phyloP scores from a whole-genome alignment of 1,140 invertebrate species.

The Dolichoris vasculosae region DNA sequence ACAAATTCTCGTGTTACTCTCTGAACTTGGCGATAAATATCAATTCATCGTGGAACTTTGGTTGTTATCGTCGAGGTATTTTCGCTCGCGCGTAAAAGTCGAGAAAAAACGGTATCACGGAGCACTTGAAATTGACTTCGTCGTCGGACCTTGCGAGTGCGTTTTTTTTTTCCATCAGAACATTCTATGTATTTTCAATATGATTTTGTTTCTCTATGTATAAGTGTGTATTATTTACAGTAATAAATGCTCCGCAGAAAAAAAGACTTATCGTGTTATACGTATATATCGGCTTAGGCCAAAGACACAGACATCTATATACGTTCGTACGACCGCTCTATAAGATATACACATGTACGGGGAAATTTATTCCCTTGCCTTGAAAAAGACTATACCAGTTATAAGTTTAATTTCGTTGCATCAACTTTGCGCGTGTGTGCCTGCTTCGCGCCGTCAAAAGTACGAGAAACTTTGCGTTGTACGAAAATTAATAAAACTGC shows the following conservation, averaged over 20 bases:
- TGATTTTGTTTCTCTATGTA: slow-evolving; percentile 24
- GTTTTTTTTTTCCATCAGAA: slow-evolving; percentile 52
- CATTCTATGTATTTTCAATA: slow-evolving; percentile 65
- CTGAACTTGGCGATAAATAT: too few relatives aligned
- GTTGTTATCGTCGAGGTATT: too few relatives aligned
- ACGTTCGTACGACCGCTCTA: slow-evolving; percentile 45
- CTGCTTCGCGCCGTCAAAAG: slow-evolving; percentile 17
- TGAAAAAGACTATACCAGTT: background rate
- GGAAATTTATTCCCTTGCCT: background rate
- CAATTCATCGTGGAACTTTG: too few relatives aligned
- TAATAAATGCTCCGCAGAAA: slow-evolving; percentile 60
- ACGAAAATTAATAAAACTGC: background rate
- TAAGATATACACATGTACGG: slow-evolving; percentile 14
- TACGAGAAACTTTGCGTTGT: background rate
- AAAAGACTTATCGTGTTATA: slow-evolving; percentile 33
- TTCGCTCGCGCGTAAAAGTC: too few relatives aligned
- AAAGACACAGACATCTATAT: slow-evolving; percentile 43
- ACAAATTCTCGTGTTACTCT: slow-evolving; percentile 27
- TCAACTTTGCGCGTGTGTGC: slow-evolving; percentile 30
- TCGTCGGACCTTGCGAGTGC: slow-evolving; percentile 51
- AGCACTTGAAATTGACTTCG: slow-evolving; percentile 69
- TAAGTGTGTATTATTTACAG: slow-evolving; percentile 63
- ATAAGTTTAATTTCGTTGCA: background rate
- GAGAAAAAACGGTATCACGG: slow-evolving; percentile 23
- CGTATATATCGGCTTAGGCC: slow-evolving; percentile 27